A percentile compares a stretch with the other conserved stretches of the same genome.
Conservation (phyloP, 2,888 invertebrate species). For the Clostera curtula region DNA sequence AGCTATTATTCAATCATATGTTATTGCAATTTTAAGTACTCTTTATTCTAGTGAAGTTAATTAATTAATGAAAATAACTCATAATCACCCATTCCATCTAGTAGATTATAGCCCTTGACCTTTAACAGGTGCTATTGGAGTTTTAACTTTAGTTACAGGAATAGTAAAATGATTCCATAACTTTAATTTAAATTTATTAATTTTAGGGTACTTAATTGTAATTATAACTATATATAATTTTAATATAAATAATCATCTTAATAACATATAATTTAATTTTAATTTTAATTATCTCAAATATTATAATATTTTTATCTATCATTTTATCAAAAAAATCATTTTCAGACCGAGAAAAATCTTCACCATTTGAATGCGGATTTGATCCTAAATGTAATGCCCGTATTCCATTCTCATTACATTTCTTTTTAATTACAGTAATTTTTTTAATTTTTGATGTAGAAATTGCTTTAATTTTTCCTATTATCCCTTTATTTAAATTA, state of each 20-base stretch:
- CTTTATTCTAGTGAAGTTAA: slow-evolving; percentile 80
- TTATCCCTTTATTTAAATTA: slow-evolving; percentile 56
- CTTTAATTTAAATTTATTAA: slow-evolving; percentile 79
- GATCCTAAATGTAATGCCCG: slow-evolving; percentile 51
- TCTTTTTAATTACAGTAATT: slow-evolving; percentile 80
- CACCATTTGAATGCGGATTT: slow-evolving; percentile 76
- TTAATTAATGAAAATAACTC: slow-evolving; percentile 70
- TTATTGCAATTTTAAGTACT: slow-evolving; percentile 78
- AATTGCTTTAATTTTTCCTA: slow-evolving; percentile 78
- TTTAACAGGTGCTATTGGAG: slow-evolving; percentile 73
- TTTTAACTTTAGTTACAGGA: slow-evolving; percentile 72
- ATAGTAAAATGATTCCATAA: slow-evolving; percentile 78
- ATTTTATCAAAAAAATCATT: slow-evolving; percentile 75
- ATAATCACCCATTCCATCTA: slow-evolving; percentile 79
- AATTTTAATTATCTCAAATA: slow-evolving; percentile 52
- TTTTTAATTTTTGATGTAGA: slow-evolving; percentile 85
- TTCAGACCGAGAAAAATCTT: slow-evolving; percentile 77
- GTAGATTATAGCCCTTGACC: slow-evolving; percentile 80
- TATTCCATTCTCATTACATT: slow-evolving; percentile 63
- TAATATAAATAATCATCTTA: slow-evolving; percentile 77
- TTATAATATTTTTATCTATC: slow-evolving; percentile 66
- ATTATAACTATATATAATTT: slow-evolving; percentile 76
- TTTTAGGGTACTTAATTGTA: slow-evolving; percentile 82
- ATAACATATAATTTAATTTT: slow-evolving; percentile 39
- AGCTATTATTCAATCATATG: slow-evolving; percentile 79